These are phyloP conservation scores for Dasyprocta punctata DNA, from an alignment of 2,113 vertebrate genomes.

Conservation along the genomic window DNA sequence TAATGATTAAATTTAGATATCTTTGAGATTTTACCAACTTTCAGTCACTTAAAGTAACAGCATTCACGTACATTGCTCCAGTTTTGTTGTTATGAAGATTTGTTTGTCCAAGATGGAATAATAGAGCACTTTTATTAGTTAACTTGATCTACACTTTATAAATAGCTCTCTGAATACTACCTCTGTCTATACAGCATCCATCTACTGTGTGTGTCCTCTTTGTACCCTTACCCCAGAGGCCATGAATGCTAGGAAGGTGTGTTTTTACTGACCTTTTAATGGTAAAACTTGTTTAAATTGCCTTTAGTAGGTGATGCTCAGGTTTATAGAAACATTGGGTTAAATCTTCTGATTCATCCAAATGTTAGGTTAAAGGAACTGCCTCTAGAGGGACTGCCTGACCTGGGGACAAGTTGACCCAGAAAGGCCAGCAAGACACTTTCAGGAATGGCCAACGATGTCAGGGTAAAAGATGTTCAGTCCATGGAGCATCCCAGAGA, in stretches of 20 bases:
- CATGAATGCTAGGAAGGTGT: not conserved
- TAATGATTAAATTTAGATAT: not conserved
- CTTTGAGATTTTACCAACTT: not conserved
- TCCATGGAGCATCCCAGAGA: not conserved
- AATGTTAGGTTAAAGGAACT: not conserved
- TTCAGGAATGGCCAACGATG: rapidly evolving
- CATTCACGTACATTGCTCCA: not conserved
- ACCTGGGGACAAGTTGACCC: not conserved
- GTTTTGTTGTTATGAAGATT: not conserved
- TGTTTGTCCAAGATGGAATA: not conserved
- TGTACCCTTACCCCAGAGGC: not conserved
- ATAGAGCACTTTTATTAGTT: not conserved
- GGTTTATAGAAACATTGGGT: not conserved
- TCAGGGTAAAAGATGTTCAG: not conserved
- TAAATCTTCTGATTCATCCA: not conserved
- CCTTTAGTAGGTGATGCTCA: not conserved
- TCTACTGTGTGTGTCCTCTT: not conserved
- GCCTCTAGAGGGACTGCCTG: not conserved
- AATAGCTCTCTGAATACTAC: not conserved
- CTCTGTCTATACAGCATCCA: no score
- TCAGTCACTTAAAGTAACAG: not conserved
- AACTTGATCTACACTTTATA: not conserved
- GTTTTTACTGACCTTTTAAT: not conserved
- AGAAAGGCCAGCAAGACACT: not conserved
- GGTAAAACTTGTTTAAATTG: not conserved